Evolutionary conservation across 1,140 invertebrate species (phyloP), one percentile per base, ranked within the genome.

Genomic region (Eupristina koningsbergeri): DNA sequence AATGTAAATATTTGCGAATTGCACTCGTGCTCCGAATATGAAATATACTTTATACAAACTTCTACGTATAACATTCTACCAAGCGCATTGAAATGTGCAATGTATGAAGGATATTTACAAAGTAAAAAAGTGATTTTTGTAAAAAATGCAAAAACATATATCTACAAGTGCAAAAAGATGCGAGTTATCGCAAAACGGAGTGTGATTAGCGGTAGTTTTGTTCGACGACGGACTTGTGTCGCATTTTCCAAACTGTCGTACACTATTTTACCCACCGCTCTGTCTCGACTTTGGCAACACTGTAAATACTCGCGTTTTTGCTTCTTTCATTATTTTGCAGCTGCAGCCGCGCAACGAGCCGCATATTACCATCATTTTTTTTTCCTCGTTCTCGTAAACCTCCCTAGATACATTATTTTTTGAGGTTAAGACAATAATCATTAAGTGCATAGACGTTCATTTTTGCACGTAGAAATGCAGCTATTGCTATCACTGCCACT

Each of bases 271-370:
- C 50, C 29, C 6, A 11, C 1, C 47, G 73, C n/a, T 45, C 22
- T 45, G 29, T 45, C 0, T 0, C 45, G n/a, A 47, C 31, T 47
- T 45, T 50, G 73, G 73, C 73, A 75, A 75, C 73, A 75, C 73
- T 75, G 73, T 75, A 75, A 75, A 53, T 71, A 71, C 36, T 36
- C 36, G 36, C 26, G 67, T 71, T 71, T 41, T 71, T 41, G 36
- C 67, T 71, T 26, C 67, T 41, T 71, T 41, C 31, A 41, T 41
- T 22, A 71, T 41, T 41, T 71, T 41, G 67, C 67, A 71, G 67
- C 67, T 71, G 67, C 15, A 69, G 17, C 11, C n/a, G 29, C 22
- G 22, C 15, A 22, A 58, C 22, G 9, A 50, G 8, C 47, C 47
- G 47, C 17, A 15, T 17, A 17, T 50, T 50, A 2, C 61, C 26